Base-by-base conservation (phyloP, 2,888 invertebrate genomes). In the Noctua pronuba region DNA sequence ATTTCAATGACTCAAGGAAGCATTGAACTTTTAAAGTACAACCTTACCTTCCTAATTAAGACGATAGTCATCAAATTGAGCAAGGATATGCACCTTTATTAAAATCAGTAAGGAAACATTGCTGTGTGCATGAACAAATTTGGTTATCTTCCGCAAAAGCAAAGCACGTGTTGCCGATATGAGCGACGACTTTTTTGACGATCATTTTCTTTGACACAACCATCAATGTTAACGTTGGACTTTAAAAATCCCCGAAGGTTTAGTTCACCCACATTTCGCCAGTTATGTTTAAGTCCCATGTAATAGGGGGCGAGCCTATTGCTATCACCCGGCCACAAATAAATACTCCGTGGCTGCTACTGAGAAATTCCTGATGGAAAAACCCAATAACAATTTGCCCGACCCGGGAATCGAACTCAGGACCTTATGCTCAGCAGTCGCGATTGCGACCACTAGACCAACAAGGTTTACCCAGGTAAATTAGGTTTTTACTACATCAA, bases 81-180 rank as follows among this genome's bases (percentile, higher is more conserved):
- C 10, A 69, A 58, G 52, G 44, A 80, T 69, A 75, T 66, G 66
- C 60, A 85, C 55, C 60, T 80, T 74, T 46, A 44, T 35, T 66
- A 52, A 81, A 52, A 55, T 52, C 31, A 28, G 38, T 72, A 69
- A 72, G 65, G 58, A 69, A 77, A 82, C 67, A 81, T 68, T 72
- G 82, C 5, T 24, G 13, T 68, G 52, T 55, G 28, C 67, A 49
- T 55, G 46, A 46, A 41, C 52, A 69, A 72, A 83, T 67, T 44
- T 46, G 70, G 24, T 52, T 68, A 86, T 86, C 69, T 64, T 55
- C 24, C 8, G 49, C 41, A 55, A n/a, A 68, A 18, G 60, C 67
- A 65, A 38, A 49, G 24, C 83, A 83, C 83, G 83, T 83, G 79
- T 65, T 31, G 38, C n/a, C 21, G 73, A 73, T 82, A 73, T 35